These are phyloP conservation scores for Corella eumyota DNA, from an alignment of 23 tunicate genomes.

Conservation along the genomic window DNA sequence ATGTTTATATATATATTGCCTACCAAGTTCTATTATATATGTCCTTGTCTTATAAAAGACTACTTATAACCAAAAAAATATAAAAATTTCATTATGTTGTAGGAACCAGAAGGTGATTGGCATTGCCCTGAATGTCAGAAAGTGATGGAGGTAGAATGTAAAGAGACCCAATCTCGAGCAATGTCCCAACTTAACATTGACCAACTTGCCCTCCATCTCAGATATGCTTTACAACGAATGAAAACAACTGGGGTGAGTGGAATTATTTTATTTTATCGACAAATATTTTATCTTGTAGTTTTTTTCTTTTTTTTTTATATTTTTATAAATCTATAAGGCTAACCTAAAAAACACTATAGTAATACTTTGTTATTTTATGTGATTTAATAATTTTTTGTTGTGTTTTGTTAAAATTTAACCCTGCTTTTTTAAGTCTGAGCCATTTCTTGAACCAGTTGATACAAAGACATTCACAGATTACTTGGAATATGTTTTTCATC, in stretches of 20 bases:
- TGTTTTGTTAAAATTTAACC: too few relatives aligned
- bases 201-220: constrained; percentile 55
- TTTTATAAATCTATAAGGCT: too few relatives aligned
- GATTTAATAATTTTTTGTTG: too few relatives aligned
- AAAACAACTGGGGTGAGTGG: constrained; percentile 50
- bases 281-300: too few relatives aligned
- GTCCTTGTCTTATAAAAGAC: too few relatives aligned
- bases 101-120: constrained; percentile 96
- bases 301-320: background rate
- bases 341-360: too few relatives aligned
- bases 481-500: constrained; percentile 94
- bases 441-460: constrained; percentile 89
- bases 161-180: constrained; percentile 68
- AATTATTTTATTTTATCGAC: too few relatives aligned
- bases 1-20: too few relatives aligned
- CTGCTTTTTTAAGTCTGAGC: constrained; percentile 70
- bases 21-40: too few relatives aligned
- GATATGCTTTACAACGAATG: constrained; percentile 71
- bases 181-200: constrained; percentile 59
- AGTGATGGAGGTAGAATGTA: constrained; percentile 77
- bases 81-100: background rate
- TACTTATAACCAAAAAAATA: too few relatives aligned
- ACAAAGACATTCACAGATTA: constrained; percentile 77
- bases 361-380: too few relatives aligned
- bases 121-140: constrained; percentile 94